Evolutionary conservation across 2,888 invertebrate species (phyloP).

Genomic region (Teinopalpus imperialis): DNA sequence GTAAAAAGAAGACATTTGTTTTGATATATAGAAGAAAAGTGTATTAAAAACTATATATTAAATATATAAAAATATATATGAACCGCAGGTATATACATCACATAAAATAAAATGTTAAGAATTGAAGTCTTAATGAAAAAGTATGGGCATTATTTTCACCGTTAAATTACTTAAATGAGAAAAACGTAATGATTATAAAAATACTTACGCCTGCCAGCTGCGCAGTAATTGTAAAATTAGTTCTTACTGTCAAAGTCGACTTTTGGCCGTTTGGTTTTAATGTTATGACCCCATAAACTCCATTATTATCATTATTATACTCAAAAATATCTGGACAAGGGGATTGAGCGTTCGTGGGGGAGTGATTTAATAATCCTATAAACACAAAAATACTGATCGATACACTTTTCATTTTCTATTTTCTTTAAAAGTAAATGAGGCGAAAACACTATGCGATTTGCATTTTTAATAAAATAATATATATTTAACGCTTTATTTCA

Average conservation of each 20-base stretch:
- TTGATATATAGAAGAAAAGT: too few species aligned
- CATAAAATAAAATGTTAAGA: too few species aligned
- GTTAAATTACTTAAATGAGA: too few species aligned
- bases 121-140: too few species aligned
- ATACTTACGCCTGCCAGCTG: conserved; percentile 50
- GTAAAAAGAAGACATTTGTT: too few species aligned
- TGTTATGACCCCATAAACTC: conserved; percentile 49
- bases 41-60: too few species aligned
- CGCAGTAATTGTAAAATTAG: conserved; percentile 56
- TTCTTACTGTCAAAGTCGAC: conserved; percentile 41
- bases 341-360: conserved; percentile 40
- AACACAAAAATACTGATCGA: conserved; percentile 38
- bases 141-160: too few species aligned
- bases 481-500: not conserved
- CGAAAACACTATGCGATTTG: conserved; percentile 9
- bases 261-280: conserved; percentile 45
- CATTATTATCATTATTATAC: conserved; percentile 47
- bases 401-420: conserved; percentile 34
- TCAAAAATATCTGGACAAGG: conserved; percentile 61
- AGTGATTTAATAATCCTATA: conserved; percentile 40
- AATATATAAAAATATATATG: too few species aligned
- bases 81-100: too few species aligned
- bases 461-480: conserved; percentile 20
- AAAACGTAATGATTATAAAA: too few species aligned
- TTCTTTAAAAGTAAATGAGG: not conserved